Conservation (phyloP, 30 jellyfish, hydroid and myxozoan genomes). For the Aurelia sp. region DNA sequence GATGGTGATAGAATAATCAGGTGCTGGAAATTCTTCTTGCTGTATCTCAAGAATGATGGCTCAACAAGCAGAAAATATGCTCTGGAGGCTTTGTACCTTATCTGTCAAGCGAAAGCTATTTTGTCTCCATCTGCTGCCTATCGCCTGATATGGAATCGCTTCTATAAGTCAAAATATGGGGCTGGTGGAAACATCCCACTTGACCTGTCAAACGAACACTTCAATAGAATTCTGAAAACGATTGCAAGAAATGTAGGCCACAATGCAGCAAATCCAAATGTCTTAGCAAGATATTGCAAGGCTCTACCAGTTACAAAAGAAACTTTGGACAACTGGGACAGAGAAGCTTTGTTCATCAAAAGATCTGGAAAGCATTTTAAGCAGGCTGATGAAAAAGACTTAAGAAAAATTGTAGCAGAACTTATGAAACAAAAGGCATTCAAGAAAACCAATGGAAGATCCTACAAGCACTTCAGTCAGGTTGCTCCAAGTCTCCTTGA, state of each 20-base stretch:
- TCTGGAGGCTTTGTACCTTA: conserved; percentile 42
- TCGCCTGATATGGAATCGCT: conserved; percentile 60
- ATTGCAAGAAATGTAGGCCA: conserved; percentile 25
- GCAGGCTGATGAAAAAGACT: conserved; percentile 28
- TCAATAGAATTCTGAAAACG: conserved; percentile 10
- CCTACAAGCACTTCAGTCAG: conserved; percentile 26
- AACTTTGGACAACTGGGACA: conserved; percentile 22
- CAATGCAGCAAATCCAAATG: conserved; percentile 22
- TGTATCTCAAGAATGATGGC: conserved; percentile 49
- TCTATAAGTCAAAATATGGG: conserved; percentile 28
- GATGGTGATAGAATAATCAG: conserved; percentile 56
- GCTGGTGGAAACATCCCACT: conserved; percentile 69
- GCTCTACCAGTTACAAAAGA: conserved; percentile 38
- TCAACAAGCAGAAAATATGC: conserved; percentile 49
- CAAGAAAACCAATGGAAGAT: conserved; percentile 9
- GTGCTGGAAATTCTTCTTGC: conserved; percentile 51
- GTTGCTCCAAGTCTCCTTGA: conserved; percentile 21
- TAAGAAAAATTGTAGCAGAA: conserved; percentile 26
- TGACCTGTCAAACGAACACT: conserved; percentile 45
- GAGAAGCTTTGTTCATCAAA: conserved; percentile 10
- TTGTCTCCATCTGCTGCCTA: conserved; percentile 54
- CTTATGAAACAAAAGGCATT: conserved; percentile 25
- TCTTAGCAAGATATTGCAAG: conserved; percentile 15
- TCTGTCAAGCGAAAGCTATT: conserved; percentile 19
- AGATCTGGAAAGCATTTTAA: conserved; percentile 39